Percentiles rank a stretch among this genome's conserved stretches.
Evolutionary conservation across 2,888 invertebrate genomes (phyloP).

Genomic region (Taenaris catops): DNA sequence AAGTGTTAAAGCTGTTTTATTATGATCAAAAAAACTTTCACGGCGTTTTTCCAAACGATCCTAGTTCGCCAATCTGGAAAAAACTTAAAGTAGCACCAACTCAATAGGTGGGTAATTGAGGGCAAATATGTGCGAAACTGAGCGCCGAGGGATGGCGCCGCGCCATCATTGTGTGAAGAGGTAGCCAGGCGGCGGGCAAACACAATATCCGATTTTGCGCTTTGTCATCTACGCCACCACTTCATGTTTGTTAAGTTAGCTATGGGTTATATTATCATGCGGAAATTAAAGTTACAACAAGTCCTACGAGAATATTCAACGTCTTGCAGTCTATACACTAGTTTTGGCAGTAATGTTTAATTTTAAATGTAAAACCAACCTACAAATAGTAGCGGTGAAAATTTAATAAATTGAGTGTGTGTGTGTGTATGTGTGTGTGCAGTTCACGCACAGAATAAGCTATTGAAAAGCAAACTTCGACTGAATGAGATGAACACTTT

Average conservation of each 20-base stretch:
- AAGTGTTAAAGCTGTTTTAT: not conserved
- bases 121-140: constrained; percentile 27
- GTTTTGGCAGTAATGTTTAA: too few relatives aligned
- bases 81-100: constrained; percentile 19
- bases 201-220: constrained; percentile 35
- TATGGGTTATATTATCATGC: constrained; percentile 8
- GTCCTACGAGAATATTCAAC: too few relatives aligned
- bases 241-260: constrained; percentile 14
- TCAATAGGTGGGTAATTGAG: constrained; percentile 25
- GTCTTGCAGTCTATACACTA: too few relatives aligned
- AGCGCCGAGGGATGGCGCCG: constrained; percentile 26
- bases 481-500: too few relatives aligned
- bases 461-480: too few relatives aligned
- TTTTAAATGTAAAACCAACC: too few relatives aligned
- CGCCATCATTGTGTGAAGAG: constrained; percentile 26
- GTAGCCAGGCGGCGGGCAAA: constrained; percentile 18
- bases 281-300: constrained; percentile 6
- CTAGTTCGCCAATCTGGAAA: constrained; percentile 9
- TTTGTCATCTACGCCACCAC: constrained; percentile 20
- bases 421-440: too few relatives aligned
- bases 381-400: too few relatives aligned
- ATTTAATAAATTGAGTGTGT: too few relatives aligned
- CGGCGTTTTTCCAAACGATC: constrained; percentile 2
- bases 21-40: not conserved
- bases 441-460: too few relatives aligned